Base-by-base conservation (phyloP, 2,113 vertebrate species). In the Phocoena sinus region DNA sequence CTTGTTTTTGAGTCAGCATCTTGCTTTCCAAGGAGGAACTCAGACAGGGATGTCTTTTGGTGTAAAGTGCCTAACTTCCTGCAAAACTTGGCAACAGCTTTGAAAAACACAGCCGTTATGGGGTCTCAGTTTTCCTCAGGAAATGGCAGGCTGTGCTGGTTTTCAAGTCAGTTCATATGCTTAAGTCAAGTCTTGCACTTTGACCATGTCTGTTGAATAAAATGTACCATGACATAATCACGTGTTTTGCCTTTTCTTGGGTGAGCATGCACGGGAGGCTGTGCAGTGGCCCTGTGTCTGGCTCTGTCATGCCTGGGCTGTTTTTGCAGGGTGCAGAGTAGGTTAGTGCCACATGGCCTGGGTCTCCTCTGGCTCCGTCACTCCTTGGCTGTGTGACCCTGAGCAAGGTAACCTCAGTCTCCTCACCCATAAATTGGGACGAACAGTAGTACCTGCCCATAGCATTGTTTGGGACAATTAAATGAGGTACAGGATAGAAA, bases 21-120 rank as follows among this genome's bases (percentile, higher is more conserved):
- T 94, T 44, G 47, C 38, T 94, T 58, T 83, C 44, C 56, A 73
- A 62, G 77, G 9, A 60, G 94, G 58, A 90, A 36, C 56, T 80
- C 36, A 21, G 38, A 73, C 33, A 1, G n/a, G 44, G 47, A 65
- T 80, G 31, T 97, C 85, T 85, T 56, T 71, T 23, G 26, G 47
- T 81, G 65, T 62, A 74, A 41, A 0, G 1, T 47, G 28, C 50
- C 80, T 80, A 44, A 53, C 65, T 71, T 97, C 65, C 83, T 81
- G 41, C 36, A 62, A 26, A 93, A 81, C 47, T 90, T 67, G 80
- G 47, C 65, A 41, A 18, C 1, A n/a, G 50, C 17, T 3, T 31
- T 67, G 56, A 74, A 44, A 73, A 70, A 62, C 44, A 28, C 5
- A 36, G 44, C 28, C 10, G 0, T 50, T 20, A 8, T 0, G 20